Conservation (phyloP, 2,888 invertebrate genomes). For the Trichogramma dendrolimi region DNA sequence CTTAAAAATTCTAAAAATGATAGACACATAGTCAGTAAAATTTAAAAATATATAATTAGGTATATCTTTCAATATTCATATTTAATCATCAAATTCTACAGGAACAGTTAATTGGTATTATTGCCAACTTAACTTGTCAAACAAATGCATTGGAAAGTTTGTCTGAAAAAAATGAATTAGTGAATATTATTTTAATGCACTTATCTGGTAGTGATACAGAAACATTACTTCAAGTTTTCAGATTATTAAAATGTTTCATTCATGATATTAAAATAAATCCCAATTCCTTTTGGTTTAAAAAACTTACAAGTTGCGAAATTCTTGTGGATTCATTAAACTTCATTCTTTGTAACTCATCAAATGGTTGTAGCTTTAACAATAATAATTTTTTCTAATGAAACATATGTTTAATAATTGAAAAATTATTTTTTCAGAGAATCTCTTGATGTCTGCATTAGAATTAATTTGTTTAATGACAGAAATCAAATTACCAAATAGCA, state of each 20-base stretch:
- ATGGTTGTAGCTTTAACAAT: constrained; percentile 42
- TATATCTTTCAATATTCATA: not conserved
- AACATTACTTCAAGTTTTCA: constrained; percentile 69
- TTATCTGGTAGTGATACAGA: constrained; percentile 65
- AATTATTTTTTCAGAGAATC: constrained; percentile 34
- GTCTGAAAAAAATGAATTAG: constrained; percentile 58
- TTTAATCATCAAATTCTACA: constrained; percentile 33
- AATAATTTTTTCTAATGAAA: constrained; percentile 6
- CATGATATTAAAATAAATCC: constrained; percentile 45
- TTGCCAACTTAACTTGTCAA: constrained; percentile 78
- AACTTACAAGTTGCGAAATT: constrained; percentile 44
- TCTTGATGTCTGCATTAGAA: constrained; percentile 38
- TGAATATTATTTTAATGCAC: constrained; percentile 58
- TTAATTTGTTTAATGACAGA: constrained; percentile 38
- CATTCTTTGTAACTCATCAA: constrained; percentile 71
- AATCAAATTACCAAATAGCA: constrained; percentile 28
- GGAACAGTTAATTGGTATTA: constrained; percentile 80
- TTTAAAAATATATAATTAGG: constrained; percentile 10
- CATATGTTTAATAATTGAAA: constrained; percentile 6
- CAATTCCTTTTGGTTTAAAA: constrained; percentile 39
- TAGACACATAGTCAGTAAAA: constrained; percentile 56
- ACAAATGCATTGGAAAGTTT: constrained; percentile 57
- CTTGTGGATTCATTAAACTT: constrained; percentile 63
- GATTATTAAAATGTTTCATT: constrained; percentile 56
- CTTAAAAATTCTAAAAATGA: constrained; percentile 59